Evolutionary conservation across 2,888 invertebrate species (phyloP).

Genomic region (Parnassius smintheus): DNA sequence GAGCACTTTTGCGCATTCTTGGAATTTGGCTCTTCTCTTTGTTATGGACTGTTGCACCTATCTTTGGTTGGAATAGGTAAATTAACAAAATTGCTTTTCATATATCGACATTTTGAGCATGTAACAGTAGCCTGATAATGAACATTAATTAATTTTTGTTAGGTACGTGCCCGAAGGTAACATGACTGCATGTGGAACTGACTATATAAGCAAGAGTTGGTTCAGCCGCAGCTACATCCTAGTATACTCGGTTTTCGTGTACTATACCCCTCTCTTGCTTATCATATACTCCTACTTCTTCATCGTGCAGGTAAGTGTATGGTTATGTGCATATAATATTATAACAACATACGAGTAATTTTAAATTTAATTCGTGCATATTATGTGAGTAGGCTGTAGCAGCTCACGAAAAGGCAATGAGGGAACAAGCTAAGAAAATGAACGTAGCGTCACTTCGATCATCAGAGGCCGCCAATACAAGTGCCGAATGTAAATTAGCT

Average conservation of each 20-base stretch:
- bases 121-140: too few species aligned
- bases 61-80: constrained; percentile 93
- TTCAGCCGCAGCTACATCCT: constrained; percentile 89
- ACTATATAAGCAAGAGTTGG: constrained; percentile 89
- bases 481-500: constrained; percentile 92
- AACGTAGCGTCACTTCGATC: constrained; percentile 93
- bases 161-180: constrained; percentile 97
- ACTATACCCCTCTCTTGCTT: constrained; percentile 87
- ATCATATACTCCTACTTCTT: constrained; percentile 94
- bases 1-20: constrained; percentile 88
- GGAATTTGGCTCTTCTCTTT: constrained; percentile 89
- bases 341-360: not conserved
- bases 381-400: constrained; percentile 83
- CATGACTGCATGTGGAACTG: constrained; percentile 96
- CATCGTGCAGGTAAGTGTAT: constrained; percentile 85
- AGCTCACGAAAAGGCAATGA: constrained; percentile 92
- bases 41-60: constrained; percentile 90
- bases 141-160: constrained; percentile 26
- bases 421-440: constrained; percentile 96
- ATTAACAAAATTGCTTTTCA: not conserved
- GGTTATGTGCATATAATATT: constrained; percentile 30
- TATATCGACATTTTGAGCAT: not conserved
- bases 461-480: constrained; percentile 87
- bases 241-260: constrained; percentile 89
- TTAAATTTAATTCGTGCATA: too few species aligned